These are phyloP conservation scores for Agrypnia vestita DNA, from an alignment of 1,140 invertebrate species.

Conservation along the genomic window DNA sequence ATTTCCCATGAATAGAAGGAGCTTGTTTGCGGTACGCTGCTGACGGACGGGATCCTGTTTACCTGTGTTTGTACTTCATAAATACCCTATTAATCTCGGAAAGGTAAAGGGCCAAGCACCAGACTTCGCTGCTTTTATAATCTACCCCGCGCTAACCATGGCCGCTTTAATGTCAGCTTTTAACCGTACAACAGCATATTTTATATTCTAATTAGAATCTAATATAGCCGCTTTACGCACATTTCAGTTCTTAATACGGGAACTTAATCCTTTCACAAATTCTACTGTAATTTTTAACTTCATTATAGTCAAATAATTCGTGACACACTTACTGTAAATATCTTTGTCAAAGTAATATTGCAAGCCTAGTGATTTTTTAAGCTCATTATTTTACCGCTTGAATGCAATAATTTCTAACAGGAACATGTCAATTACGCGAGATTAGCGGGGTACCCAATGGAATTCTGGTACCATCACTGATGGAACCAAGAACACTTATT, in stretches of 20 bases:
- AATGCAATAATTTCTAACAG: too few relatives aligned
- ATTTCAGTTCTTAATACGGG: neutral
- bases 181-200: neutral
- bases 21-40: conserved; percentile 7
- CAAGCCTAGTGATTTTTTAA: too few relatives aligned
- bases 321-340: too few relatives aligned
- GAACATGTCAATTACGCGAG: too few relatives aligned
- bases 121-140: neutral
- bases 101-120: neutral
- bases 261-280: neutral
- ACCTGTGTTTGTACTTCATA: conserved; percentile 25
- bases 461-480: too few relatives aligned
- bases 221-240: conserved; percentile 4
- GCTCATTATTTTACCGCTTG: too few relatives aligned
- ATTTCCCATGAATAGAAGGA: neutral
- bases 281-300: neutral
- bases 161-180: neutral
- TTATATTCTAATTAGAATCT: conserved; percentile 20
- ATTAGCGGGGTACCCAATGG: too few relatives aligned
- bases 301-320: too few relatives aligned
- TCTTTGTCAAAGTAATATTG: too few relatives aligned
- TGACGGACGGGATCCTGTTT: conserved; percentile 17
- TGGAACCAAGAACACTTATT: too few relatives aligned
- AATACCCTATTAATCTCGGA: conserved; percentile 37
- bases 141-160: neutral